These are phyloP conservation scores for Nowickia ferox DNA, from an alignment of 2,888 invertebrate genomes.

Conservation along the genomic window DNA sequence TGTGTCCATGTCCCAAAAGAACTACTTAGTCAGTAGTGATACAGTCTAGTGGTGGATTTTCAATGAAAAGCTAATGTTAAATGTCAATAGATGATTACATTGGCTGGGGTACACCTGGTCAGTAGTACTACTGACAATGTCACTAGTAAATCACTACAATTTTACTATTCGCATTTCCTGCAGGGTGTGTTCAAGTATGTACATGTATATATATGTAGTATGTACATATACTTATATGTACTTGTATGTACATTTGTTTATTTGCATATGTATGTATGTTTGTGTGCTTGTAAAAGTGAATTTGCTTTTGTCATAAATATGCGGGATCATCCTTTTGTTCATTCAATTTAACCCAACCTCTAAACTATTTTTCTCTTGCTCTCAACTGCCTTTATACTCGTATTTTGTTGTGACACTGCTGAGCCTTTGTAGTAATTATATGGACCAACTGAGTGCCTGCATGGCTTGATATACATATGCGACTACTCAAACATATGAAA, in stretches of 20 bases:
- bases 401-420: constrained; percentile 4
- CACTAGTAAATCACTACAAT: too few species aligned
- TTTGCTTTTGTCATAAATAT: constrained; percentile 64
- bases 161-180: too few species aligned
- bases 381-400: background rate
- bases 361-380: constrained; percentile 19
- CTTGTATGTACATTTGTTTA: background rate
- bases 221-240: too few species aligned
- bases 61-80: too few species aligned
- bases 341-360: constrained; percentile 43
- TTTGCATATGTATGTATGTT: background rate
- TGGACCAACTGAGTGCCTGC: constrained; percentile 26
- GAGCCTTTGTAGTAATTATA: constrained; percentile 46
- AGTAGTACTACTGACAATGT: too few species aligned
- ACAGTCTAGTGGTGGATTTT: too few species aligned
- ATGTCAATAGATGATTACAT: too few species aligned
- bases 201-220: too few species aligned
- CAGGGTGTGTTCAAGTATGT: background rate
- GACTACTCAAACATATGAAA: constrained; percentile 51
- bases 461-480: background rate
- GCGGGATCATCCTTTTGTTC: constrained; percentile 69
- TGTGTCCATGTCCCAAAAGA: too few species aligned
- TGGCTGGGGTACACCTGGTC: too few species aligned
- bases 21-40: too few species aligned
- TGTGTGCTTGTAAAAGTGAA: constrained; percentile 13